Evolutionary conservation across 2,113 vertebrate species (phyloP), one percentile per base, ranked within the genome.

Genomic region (Peromyscus maniculatus): DNA sequence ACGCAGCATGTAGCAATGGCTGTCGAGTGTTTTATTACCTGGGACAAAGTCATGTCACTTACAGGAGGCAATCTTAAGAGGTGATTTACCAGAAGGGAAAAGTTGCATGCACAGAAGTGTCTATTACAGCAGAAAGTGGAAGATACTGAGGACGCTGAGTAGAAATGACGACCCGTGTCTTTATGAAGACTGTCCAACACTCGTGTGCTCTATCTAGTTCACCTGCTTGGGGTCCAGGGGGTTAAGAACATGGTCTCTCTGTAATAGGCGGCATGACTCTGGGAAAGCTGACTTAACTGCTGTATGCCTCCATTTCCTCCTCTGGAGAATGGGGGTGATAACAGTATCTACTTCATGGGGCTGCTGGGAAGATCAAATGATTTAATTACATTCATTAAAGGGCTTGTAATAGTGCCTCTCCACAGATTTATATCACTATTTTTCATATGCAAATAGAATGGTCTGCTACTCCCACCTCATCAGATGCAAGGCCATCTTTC

Each of bases 331-430:
- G 19, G 31, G 36, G 49, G 64, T 55, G 74, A 67, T 75, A 64
- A 87, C 43, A 95, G 57, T 71, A 55, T 43, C 31, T 91, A 78
- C 3, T 59, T 88, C 36, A 16, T 16, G 36, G 31, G 33, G 71
- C 39, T 80, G 31, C 80, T 75, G 43, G 52, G 62, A 90, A 69
- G 57, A 88, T 33, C 87, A 57, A 87, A 31, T 57, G 43, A 71
- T 10, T 88, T 83, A 64, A 83, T 91, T 39, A 71, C 46, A 31
- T 79, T 74, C 80, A 91, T 74, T 69, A 87, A 93, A 95, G 39
- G 57, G 8, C 57, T 62, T n/a, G 12, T 2, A 93, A 89, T 59
- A 36, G 33, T 55, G 10, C 9, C 79, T 94, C 67, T 91, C 46
- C 64, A 15, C 46, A 92, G 57, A 87, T 92, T 89, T 71, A n/a